phyloP scores from a whole-genome alignment of 2,888 invertebrate genomes.

The Chirona hameri region DNA sequence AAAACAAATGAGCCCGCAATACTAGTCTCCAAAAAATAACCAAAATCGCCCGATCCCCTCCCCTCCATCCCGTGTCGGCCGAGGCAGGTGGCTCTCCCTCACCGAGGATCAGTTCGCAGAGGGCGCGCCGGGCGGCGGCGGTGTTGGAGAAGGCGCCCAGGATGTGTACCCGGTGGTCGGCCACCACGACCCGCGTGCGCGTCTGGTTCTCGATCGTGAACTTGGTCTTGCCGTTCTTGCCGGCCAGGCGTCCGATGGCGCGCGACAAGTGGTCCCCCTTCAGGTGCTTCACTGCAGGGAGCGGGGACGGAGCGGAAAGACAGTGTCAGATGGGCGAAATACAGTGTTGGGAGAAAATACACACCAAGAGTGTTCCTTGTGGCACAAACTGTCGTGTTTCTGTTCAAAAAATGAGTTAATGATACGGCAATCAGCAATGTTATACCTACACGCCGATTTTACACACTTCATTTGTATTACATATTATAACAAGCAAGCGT shows the following conservation, averaged over 20 bases:
- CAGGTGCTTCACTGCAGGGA: constrained; percentile 72
- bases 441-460: too few relatives aligned
- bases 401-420: too few relatives aligned
- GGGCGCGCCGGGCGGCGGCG: constrained; percentile 84
- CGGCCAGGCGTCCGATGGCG: constrained; percentile 95
- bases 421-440: too few relatives aligned
- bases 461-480: too few relatives aligned
- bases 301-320: neutral
- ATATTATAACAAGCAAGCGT: too few relatives aligned
- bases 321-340: neutral
- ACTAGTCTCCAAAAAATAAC: neutral
- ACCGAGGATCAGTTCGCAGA: constrained; percentile 93
- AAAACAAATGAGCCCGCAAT: too few relatives aligned
- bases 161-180: constrained; percentile 94
- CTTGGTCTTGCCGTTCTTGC: constrained; percentile 94
- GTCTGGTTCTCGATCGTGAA: constrained; percentile 99
- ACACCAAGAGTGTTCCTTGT: too few relatives aligned
- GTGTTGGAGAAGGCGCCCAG: constrained; percentile 97
- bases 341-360: too few relatives aligned
- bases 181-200: constrained; percentile 94
- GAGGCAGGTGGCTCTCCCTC: constrained; percentile 38
- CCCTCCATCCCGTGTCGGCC: neutral
- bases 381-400: too few relatives aligned
- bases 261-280: constrained; percentile 93
- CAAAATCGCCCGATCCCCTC: neutral